Evolutionary conservation across 64 coral and sea anemone species (phyloP).

Genomic region (Porites australiensis): DNA sequence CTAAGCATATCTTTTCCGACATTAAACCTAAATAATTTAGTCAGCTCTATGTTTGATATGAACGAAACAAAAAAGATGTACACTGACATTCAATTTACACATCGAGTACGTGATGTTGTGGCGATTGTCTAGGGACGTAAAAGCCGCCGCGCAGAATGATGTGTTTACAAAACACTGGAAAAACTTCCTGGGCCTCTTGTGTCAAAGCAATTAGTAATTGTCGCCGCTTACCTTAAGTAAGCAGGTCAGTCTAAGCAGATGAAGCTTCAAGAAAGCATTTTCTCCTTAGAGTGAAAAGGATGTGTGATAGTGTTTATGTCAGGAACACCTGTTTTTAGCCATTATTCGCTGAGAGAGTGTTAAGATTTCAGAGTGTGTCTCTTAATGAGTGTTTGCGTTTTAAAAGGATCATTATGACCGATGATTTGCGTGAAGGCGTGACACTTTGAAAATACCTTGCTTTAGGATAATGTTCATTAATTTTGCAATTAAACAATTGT

Average conservation of each 20-base stretch:
- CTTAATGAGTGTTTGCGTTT: neutral
- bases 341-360: neutral
- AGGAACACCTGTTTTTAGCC: neutral
- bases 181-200: too few relatives aligned
- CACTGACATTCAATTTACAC: too few relatives aligned
- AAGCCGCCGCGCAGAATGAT: too few relatives aligned
- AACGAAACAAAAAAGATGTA: too few relatives aligned
- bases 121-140: too few relatives aligned
- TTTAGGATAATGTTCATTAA: neutral
- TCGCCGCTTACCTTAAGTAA: neutral
- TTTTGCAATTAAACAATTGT: neutral
- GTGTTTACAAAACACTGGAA: too few relatives aligned
- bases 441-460: neutral
- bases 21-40: too few relatives aligned
- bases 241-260: neutral
- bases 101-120: neutral
- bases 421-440: neutral
- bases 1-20: too few relatives aligned
- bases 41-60: too few relatives aligned
- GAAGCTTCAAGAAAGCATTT: neutral
- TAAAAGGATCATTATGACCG: constrained; percentile 3
- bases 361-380: neutral
- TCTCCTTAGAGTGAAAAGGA: neutral
- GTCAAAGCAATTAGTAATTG: neutral
- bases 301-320: neutral